Base-by-base conservation (phyloP, 2,113 vertebrate genomes). In the Todiramphus chloris region DNA sequence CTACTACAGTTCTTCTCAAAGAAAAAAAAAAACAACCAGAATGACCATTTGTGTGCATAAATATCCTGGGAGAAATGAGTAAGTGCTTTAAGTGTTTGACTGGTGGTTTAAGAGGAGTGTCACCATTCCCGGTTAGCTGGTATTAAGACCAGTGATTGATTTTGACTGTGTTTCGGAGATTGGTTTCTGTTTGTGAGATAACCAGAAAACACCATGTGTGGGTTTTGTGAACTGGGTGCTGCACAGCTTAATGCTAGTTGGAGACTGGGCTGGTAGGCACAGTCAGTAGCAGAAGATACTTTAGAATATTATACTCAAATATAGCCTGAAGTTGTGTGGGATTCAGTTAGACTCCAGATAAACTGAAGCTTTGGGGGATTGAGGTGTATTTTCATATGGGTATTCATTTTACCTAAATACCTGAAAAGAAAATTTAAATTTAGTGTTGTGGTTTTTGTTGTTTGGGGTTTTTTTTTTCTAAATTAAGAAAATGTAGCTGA, bases 21-120 rank as follows among this genome's bases (percentile, higher is more conserved):
- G 19, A 14, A 35, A 43, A 46, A 43, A 23, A 7, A 44, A 35
- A 8, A 0, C 5, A 35, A 10, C 0, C 5, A 46, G 25, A 67
- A 62, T 62, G 31, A 24, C 35, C 5, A 44, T 75, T 63, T 28
- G 51, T 46, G 56, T 10, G 13, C 5, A n/a, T 51, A 37, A 82
- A 39, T 39, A 41, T 41, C n/a, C 46, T 14, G 41, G 79, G 25
- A 79, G 27, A 73, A 72, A 67, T 41, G 14, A 59, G 12, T 79
- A 68, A 50, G 9, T 27, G 19, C 35, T 69, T 44, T 37, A 63
- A 56, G 21, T 56, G 17, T 11, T 18, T 59, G 24, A 9, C 35
- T 85, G 25, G 28, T 81, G 48, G 20, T 19, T 80, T 75, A 76
- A 64, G 35, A 58, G 11, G 48, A 69, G 6, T 59, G n/a, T 70